phyloP scores from a whole-genome alignment of 2,113 vertebrate genomes.

The Laticauda colubrina region DNA sequence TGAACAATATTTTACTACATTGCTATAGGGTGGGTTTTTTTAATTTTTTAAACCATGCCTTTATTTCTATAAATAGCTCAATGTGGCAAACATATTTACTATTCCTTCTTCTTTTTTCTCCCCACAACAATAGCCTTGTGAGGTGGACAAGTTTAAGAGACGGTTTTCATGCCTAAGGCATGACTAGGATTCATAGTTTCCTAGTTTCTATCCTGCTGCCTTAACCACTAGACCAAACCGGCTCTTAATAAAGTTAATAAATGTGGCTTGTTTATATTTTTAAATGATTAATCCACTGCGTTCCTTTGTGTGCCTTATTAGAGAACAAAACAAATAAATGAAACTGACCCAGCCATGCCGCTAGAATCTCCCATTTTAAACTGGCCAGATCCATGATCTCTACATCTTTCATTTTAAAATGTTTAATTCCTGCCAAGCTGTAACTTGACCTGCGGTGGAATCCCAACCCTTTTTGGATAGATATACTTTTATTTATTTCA shows the following conservation, averaged over 20 bases:
- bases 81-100: background rate
- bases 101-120: background rate
- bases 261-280: background rate
- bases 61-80: background rate
- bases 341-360: background rate
- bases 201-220: background rate
- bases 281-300: background rate
- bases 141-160: background rate
- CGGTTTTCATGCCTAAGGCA: background rate
- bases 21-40: too few species aligned
- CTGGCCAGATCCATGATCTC: background rate
- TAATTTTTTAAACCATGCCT: background rate
- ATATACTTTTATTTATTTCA: conserved; percentile 11
- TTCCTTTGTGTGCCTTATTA: background rate
- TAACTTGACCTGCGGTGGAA: conserved; percentile 6
- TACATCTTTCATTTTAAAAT: background rate
- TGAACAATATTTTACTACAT: background rate
- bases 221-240: background rate
- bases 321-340: background rate
- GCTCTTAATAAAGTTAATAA: background rate
- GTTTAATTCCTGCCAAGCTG: conserved; percentile 6
- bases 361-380: background rate
- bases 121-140: background rate
- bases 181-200: background rate
- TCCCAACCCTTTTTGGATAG: conserved; percentile 2